Conservation (phyloP, 1,140 invertebrate species). For the Monomorium pharaonis region DNA sequence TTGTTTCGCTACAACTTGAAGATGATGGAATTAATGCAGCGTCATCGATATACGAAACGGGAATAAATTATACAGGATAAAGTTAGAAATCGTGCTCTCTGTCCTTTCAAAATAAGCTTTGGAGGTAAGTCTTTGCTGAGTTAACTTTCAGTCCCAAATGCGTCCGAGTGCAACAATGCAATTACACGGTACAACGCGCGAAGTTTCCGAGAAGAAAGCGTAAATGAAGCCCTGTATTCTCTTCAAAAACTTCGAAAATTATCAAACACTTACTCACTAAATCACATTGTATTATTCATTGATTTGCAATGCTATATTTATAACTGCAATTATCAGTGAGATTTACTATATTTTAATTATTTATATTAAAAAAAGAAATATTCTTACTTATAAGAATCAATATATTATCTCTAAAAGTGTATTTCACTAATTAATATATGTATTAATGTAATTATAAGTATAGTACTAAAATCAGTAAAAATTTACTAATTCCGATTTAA, state of each 20-base stretch:
- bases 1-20: not conserved
- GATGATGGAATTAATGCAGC: not conserved
- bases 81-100: not conserved
- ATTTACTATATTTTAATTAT: too few relatives aligned
- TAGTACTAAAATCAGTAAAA: too few relatives aligned
- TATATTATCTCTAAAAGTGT: too few relatives aligned
- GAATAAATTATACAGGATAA: not conserved
- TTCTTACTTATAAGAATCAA: too few relatives aligned
- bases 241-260: conserved; percentile 4
- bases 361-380: too few relatives aligned
- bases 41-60: not conserved
- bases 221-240: not conserved
- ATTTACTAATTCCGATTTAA: too few relatives aligned
- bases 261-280: not conserved
- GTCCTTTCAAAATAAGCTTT: conserved; percentile 6
- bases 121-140: not conserved
- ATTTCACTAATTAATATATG: too few relatives aligned
- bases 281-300: too few relatives aligned
- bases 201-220: not conserved
- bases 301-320: too few relatives aligned
- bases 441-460: too few relatives aligned
- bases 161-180: conserved; percentile 36
- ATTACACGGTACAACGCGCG: conserved; percentile 13
- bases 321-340: too few relatives aligned
- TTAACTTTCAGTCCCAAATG: conserved; percentile 14